Percentiles rank a stretch among this genome's conserved stretches.
These are phyloP conservation scores for Hypolimnas misippus DNA, from an alignment of 2,888 invertebrate species.

Conservation along the genomic window DNA sequence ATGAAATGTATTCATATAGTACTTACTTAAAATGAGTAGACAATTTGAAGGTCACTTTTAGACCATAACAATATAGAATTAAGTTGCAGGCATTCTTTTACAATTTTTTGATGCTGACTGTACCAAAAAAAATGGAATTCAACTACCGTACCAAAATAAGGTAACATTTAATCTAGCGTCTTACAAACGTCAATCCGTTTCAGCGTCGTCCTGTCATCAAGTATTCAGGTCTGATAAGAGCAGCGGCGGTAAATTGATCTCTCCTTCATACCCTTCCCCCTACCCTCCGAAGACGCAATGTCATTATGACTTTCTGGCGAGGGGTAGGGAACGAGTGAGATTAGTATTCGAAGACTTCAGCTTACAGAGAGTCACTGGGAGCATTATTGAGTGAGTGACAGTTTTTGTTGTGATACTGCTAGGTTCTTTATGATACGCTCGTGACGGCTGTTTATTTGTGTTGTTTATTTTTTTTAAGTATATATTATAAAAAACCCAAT, in stretches of 20 bases:
- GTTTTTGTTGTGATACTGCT: background rate
- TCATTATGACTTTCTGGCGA: conserved; percentile 94
- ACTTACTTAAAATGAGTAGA: too few species aligned
- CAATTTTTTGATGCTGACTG: too few species aligned
- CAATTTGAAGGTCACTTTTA: too few species aligned
- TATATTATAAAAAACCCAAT: too few species aligned
- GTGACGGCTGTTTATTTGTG: background rate
- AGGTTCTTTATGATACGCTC: background rate
- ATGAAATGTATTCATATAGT: too few species aligned
- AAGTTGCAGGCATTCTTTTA: too few species aligned
- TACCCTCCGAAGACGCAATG: conserved; percentile 93
- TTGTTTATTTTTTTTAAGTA: background rate
- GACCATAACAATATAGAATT: too few species aligned
- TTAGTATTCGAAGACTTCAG: conserved; percentile 93
- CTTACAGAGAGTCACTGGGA: conserved; percentile 86
- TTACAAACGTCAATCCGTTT: conserved; percentile 46
- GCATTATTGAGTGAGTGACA: conserved; percentile 87
- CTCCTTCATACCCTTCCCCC: conserved; percentile 91
- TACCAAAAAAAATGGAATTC: background rate
- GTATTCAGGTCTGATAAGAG: conserved; percentile 90
- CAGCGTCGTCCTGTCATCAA: conserved; percentile 91
- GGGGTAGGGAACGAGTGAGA: conserved; percentile 92
- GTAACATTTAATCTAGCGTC: conserved; percentile 26
- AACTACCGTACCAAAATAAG: conserved; percentile 1
- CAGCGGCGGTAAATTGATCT: conserved; percentile 92